Evolutionary conservation across 2,888 invertebrate species (phyloP).

Genomic region (Eledone cirrhosa): DNA sequence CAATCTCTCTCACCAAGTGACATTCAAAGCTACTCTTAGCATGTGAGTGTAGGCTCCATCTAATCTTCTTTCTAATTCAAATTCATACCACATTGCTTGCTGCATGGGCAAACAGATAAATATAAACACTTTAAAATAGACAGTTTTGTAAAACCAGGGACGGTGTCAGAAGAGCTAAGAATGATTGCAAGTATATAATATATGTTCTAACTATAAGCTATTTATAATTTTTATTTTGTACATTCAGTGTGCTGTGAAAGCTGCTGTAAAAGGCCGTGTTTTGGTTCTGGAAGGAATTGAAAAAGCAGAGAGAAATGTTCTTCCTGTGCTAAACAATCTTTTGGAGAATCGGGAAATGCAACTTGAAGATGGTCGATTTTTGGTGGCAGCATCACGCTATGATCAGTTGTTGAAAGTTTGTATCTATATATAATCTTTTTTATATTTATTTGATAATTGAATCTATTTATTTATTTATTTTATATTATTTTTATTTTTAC

Average conservation of each 20-base stretch:
- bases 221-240: conserved; percentile 29
- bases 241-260: conserved; percentile 87
- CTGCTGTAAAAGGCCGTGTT: conserved; percentile 87
- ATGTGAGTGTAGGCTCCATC: too few relatives aligned
- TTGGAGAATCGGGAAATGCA: conserved; percentile 98
- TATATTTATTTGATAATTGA: background rate
- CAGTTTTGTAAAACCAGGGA: too few relatives aligned
- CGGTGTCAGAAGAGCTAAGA: too few relatives aligned
- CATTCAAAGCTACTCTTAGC: too few relatives aligned
- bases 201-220: background rate
- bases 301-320: conserved; percentile 95
- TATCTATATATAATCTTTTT: background rate
- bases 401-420: conserved; percentile 85
- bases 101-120: too few relatives aligned
- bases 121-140: too few relatives aligned
- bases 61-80: too few relatives aligned
- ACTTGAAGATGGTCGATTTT: conserved; percentile 92
- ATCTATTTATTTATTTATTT: too few relatives aligned
- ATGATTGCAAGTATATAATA: too few relatives aligned
- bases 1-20: too few relatives aligned
- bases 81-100: too few relatives aligned
- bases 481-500: too few relatives aligned
- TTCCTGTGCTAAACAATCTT: conserved; percentile 94
- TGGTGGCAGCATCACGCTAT: conserved; percentile 88
- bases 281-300: conserved; percentile 94